A percentile compares a stretch with the other conserved stretches of the same genome.
phyloP scores from a whole-genome alignment of 2,888 invertebrate genomes.

The Exocentrus adspersus region DNA sequence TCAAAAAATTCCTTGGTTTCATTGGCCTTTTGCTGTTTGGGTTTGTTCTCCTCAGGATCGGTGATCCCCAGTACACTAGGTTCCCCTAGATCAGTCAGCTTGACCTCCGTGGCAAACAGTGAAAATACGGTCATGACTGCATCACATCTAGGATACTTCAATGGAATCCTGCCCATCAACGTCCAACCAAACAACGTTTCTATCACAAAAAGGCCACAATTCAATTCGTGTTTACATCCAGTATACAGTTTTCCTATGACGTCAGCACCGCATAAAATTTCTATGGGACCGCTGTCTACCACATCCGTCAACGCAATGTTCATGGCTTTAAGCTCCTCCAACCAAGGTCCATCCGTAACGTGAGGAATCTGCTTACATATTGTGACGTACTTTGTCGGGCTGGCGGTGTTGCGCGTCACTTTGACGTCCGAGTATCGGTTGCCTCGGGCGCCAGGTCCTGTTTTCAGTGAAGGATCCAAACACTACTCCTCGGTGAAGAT shows the following conservation, averaged over 20 bases:
- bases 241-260: slow-evolving; percentile 29
- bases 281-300: not conserved
- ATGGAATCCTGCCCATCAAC: slow-evolving; percentile 25
- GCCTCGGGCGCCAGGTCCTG: too few species aligned
- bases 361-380: slow-evolving; percentile 22
- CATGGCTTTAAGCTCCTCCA: slow-evolving; percentile 12
- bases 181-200: slow-evolving; percentile 32
- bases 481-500: too few species aligned
- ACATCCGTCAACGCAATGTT: slow-evolving; percentile 10
- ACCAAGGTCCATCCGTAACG: slow-evolving; percentile 21
- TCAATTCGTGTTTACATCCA: slow-evolving; percentile 28
- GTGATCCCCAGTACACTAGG: slow-evolving; percentile 53
- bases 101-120: slow-evolving; percentile 21
- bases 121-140: slow-evolving; percentile 5
- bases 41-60: slow-evolving; percentile 47
- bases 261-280: slow-evolving; percentile 26
- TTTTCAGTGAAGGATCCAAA: too few species aligned
- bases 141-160: not conserved
- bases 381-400: too few species aligned
- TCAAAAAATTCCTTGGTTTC: slow-evolving; percentile 30
- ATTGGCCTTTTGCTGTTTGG: not conserved
- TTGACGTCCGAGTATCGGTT: too few species aligned
- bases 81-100: slow-evolving; percentile 46
- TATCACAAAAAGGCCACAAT: slow-evolving; percentile 28
- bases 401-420: too few species aligned